These are phyloP conservation scores for Altica lythri DNA, from an alignment of 2,888 invertebrate species.

Conservation along the genomic window DNA sequence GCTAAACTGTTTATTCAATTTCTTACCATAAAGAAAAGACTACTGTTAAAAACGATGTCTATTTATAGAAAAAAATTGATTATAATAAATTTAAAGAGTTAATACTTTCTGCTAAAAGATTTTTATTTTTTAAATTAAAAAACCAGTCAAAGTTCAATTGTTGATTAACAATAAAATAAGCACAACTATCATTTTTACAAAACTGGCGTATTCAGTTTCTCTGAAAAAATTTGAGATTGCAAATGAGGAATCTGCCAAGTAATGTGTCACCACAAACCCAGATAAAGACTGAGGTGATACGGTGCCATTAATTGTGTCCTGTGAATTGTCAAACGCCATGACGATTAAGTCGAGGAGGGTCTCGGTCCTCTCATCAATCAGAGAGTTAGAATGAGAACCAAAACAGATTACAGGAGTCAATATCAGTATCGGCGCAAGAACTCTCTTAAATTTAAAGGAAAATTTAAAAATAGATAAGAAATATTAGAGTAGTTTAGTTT, in stretches of 20 bases:
- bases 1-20: too few relatives aligned
- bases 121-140: too few relatives aligned
- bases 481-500: too few relatives aligned
- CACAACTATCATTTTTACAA: not conserved
- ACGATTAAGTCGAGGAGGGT: slow-evolving; percentile 43
- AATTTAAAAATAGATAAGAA: too few relatives aligned
- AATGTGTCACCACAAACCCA: slow-evolving; percentile 27
- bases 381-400: slow-evolving; percentile 23
- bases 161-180: slow-evolving; percentile 1
- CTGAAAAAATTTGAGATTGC: slow-evolving; percentile 12
- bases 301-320: slow-evolving; percentile 46
- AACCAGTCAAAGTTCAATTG: too few relatives aligned
- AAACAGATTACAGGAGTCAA: slow-evolving; percentile 17
- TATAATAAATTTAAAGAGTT: too few relatives aligned
- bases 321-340: slow-evolving; percentile 47
- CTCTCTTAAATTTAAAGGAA: too few relatives aligned
- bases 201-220: slow-evolving; percentile 20
- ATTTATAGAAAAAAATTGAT: too few relatives aligned
- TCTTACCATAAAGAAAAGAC: too few relatives aligned
- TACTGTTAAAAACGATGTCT: too few relatives aligned
- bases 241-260: slow-evolving; percentile 23
- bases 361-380: slow-evolving; percentile 44
- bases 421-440: too few relatives aligned
- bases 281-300: slow-evolving; percentile 45
- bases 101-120: too few relatives aligned